Conservation (phyloP, 2,113 vertebrate species). For the Sphyrna mokarran region DNA sequence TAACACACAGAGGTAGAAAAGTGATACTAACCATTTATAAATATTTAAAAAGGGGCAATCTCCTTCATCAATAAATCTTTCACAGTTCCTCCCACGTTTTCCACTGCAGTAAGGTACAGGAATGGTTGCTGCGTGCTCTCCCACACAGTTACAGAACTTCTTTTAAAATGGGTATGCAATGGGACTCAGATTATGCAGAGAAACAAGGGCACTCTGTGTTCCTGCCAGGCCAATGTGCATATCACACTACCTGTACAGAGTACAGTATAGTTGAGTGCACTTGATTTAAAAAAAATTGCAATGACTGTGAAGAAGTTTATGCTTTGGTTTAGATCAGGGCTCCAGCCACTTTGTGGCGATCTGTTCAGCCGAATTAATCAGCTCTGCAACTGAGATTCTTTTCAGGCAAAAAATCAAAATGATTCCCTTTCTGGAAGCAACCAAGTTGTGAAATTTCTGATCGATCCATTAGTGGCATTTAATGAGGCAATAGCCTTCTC, state of each 20-base stretch:
- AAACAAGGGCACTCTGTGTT: neutral
- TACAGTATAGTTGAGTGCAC: neutral
- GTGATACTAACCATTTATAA: neutral
- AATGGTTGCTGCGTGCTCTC: neutral
- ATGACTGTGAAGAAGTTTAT: too few species aligned
- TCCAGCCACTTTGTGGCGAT: neutral
- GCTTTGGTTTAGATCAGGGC: neutral
- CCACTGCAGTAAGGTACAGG: neutral
- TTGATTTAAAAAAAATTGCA: neutral
- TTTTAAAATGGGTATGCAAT: neutral
- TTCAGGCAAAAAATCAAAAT: conserved; percentile 1
- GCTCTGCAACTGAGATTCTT: neutral
- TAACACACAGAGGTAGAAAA: neutral
- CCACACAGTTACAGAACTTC: neutral
- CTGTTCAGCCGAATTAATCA: neutral
- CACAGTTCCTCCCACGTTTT: neutral
- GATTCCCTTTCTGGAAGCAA: neutral
- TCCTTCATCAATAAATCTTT: neutral
- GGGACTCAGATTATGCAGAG: neutral
- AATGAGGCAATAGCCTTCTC: neutral
- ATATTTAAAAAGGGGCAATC: neutral
- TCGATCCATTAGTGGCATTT: neutral
- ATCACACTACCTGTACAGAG: neutral
- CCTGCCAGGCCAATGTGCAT: neutral
- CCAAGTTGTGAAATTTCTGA: neutral